These are phyloP conservation scores for Diorhabda elongata DNA, from an alignment of 1,140 invertebrate species.

Conservation along the genomic window DNA sequence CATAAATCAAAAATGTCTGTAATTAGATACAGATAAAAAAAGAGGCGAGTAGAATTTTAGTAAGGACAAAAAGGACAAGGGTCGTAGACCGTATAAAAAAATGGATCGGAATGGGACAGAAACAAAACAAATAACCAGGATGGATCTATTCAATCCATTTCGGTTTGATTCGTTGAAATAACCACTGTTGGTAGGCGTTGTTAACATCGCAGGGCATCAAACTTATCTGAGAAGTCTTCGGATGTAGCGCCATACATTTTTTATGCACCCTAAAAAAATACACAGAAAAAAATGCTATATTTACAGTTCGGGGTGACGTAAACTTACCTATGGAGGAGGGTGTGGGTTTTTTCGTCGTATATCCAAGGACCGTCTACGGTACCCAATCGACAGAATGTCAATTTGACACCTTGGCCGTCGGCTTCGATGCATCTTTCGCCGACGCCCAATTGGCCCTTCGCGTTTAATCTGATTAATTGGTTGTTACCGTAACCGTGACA, in stretches of 20 bases:
- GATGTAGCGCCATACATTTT: conserved; percentile 83
- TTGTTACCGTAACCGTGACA: conserved; percentile 96
- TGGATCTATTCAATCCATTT: conserved; percentile 37
- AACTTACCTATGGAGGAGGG: conserved; percentile 60
- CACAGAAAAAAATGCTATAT: neutral
- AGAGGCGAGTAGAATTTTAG: too few species aligned
- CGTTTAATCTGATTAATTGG: conserved; percentile 89
- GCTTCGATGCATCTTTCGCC: conserved; percentile 94
- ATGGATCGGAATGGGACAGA: too few species aligned
- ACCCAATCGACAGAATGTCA: conserved; percentile 72
- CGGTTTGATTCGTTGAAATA: conserved; percentile 72
- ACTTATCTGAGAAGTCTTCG: conserved; percentile 70
- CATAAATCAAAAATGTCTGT: too few species aligned
- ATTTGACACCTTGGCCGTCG: conserved; percentile 76
- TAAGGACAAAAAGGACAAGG: too few species aligned
- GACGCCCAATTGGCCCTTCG: conserved; percentile 88
- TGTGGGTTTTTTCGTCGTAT: conserved; percentile 73
- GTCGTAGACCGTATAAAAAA: too few species aligned
- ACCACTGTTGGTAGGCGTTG: conserved; percentile 86
- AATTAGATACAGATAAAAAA: too few species aligned
- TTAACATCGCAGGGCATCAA: conserved; percentile 76
- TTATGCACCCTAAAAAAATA: conserved; percentile 58
- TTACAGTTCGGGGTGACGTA: too few species aligned
- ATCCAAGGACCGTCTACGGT: conserved; percentile 86
- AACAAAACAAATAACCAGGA: too few species aligned